A percentile compares a stretch with the other conserved stretches of the same genome.
Conservation (phyloP, 2,888 invertebrate genomes). For the Dasypolia templi region DNA sequence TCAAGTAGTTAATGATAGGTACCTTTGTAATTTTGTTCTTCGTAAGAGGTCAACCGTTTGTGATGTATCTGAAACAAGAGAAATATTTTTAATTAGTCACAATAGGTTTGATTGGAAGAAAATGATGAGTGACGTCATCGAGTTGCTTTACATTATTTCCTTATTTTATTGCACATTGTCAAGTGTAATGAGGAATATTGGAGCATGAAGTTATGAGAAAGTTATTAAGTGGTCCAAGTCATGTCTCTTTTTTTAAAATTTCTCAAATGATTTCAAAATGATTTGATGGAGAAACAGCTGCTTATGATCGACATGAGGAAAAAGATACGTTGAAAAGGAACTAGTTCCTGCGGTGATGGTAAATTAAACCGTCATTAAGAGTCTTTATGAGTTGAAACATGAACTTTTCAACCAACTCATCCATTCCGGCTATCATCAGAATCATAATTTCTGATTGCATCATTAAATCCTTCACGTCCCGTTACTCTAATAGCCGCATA, state of each 20-base stretch:
- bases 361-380: background rate
- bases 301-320: background rate
- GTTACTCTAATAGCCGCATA: slow-evolving; percentile 59
- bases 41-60: slow-evolving; percentile 78
- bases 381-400: slow-evolving; percentile 2
- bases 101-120: slow-evolving; percentile 41
- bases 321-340: background rate
- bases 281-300: background rate
- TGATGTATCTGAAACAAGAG: slow-evolving; percentile 83
- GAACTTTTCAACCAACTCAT: slow-evolving; percentile 18
- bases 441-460: slow-evolving; percentile 45
- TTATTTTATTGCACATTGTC: background rate
- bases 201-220: slow-evolving; percentile 10
- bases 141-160: background rate
- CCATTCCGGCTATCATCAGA: slow-evolving; percentile 37
- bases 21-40: slow-evolving; percentile 86
- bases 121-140: slow-evolving; percentile 28
- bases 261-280: background rate
- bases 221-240: background rate
- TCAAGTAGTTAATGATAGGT: slow-evolving; percentile 63
- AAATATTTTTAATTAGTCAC: slow-evolving; percentile 59
- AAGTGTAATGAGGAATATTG: background rate
- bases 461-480: slow-evolving; percentile 48
- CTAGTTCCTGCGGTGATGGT: background rate
- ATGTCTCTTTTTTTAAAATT: background rate